Percentiles rank a stretch among this genome's conserved stretches.
Evolutionary conservation across 1,140 invertebrate genomes (phyloP).

Genomic region (Harlomillsia oculata): DNA sequence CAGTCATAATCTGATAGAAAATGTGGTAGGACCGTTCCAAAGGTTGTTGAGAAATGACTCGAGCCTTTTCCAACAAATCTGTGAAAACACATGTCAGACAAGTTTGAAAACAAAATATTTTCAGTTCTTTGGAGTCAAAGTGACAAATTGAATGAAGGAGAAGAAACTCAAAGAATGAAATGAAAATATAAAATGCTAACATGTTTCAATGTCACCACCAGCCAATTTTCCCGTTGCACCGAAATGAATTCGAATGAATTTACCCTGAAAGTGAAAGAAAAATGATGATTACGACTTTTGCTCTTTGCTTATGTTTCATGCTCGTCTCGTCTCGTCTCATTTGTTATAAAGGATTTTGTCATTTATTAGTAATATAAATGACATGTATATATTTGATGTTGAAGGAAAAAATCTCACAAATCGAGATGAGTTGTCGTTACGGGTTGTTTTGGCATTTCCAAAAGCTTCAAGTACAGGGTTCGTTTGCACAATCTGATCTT

Average conservation of each 20-base stretch:
- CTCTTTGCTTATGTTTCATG: too few species aligned
- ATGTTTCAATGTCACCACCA: slow-evolving; percentile 99
- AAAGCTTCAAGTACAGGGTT: slow-evolving; percentile 55
- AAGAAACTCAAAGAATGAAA: too few species aligned
- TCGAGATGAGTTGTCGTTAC: slow-evolving; percentile 56
- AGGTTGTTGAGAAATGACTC: slow-evolving; percentile 98
- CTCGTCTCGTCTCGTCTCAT: too few species aligned
- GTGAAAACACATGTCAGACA: slow-evolving; percentile 34
- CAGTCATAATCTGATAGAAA: slow-evolving; percentile 99
- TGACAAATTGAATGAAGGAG: too few species aligned
- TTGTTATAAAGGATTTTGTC: too few species aligned
- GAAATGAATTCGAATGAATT: slow-evolving; percentile 99
- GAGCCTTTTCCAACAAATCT: slow-evolving; percentile 99
- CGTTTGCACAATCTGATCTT: slow-evolving; percentile 54
- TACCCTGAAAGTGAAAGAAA: slow-evolving; percentile 79
- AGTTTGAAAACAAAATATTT: too few species aligned
- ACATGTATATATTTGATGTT: background rate
- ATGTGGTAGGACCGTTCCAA: slow-evolving; percentile 99
- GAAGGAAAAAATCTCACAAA: slow-evolving; percentile 36
- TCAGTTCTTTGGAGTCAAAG: too few species aligned
- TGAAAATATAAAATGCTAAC: slow-evolving; percentile 63
- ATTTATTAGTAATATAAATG: too few species aligned
- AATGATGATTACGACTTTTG: background rate
- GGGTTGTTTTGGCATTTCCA: slow-evolving; percentile 53
- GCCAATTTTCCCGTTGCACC: slow-evolving; percentile 91